Evolutionary conservation across 2,113 vertebrate genomes (phyloP).

Genomic region (Lampris incognitus): DNA sequence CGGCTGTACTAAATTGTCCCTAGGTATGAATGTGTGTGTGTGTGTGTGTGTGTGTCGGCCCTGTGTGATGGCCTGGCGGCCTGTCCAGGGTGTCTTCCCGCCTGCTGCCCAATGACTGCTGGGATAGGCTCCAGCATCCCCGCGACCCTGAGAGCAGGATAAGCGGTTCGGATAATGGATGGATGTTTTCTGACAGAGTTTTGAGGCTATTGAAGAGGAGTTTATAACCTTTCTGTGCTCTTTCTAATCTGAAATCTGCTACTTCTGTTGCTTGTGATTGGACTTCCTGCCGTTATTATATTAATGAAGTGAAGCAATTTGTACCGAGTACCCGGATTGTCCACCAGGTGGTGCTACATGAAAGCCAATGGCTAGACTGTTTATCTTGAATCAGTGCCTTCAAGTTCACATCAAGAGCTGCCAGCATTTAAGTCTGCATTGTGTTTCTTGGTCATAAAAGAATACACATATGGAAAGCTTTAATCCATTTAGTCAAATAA

Average conservation of each 20-base stretch:
- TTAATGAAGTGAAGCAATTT: background rate
- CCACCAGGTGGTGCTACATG: conserved; percentile 73
- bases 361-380: conserved; percentile 10
- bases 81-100: too few relatives aligned
- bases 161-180: background rate
- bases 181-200: background rate
- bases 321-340: background rate
- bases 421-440: conserved; percentile 3
- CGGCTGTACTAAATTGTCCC: too few relatives aligned
- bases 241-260: background rate
- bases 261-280: background rate
- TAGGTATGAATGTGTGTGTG: too few relatives aligned
- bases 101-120: too few relatives aligned
- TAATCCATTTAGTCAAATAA: conserved; percentile 9
- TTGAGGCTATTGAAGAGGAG: background rate
- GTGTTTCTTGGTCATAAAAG: background rate
- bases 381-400: background rate
- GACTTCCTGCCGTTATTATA: background rate
- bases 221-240: background rate
- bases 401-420: background rate
- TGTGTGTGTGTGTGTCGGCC: too few relatives aligned
- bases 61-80: too few relatives aligned
- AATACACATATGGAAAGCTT: conserved; percentile 4
- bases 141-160: too few relatives aligned
- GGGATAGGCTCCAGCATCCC: too few relatives aligned